Evolutionary conservation across 1,140 invertebrate genomes (phyloP), one percentile per base, ranked within the genome.

Genomic region (Drosophila repleta): DNA sequence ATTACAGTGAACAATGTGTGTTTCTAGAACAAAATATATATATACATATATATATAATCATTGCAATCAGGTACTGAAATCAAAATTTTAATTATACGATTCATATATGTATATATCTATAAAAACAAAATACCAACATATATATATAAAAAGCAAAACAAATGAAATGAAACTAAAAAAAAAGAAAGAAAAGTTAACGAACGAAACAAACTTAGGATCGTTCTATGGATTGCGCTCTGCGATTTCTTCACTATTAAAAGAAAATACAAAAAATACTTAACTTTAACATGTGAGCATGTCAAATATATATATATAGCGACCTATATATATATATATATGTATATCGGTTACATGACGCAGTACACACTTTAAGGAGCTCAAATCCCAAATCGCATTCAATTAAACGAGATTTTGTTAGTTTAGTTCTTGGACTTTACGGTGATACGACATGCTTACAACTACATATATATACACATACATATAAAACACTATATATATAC

Each of bases 1-100:
- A 77, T 69, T 64, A 77, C 64, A 82, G 73, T 82, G 73, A 83
- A 53, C 78, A 67, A 67, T 83, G 79, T 77, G 73, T 82, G 78
- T 77, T 77, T 81, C 60, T 74, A 58, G 60, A 76, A 51, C 48
- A 72, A 66, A 43, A 43, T 37, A 63, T 7, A 26, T 10, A 69
- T 41, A 74, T n/a, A n/a, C n/a, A n/a, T n/a, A n/a, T n/a, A n/a
- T n/a, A 26, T 10, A 69, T 41, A 74, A 63, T 61, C 51, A 79
- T 82, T 87, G 78, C 76, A 88, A 87, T 87, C 82, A 87, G 82
- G 83, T 88, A 82, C 62, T 82, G 71, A 87, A 87, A 87, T 87
- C 82, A 87, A 87, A 87, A 87, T 87, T 88, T 80, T 79, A 73
- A 79, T 76, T 76, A 63, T 70, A 45, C 61, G 68, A 69, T 24